Evolutionary conservation across 2,888 invertebrate species (phyloP).

Genomic region (Drosophila affinis): DNA sequence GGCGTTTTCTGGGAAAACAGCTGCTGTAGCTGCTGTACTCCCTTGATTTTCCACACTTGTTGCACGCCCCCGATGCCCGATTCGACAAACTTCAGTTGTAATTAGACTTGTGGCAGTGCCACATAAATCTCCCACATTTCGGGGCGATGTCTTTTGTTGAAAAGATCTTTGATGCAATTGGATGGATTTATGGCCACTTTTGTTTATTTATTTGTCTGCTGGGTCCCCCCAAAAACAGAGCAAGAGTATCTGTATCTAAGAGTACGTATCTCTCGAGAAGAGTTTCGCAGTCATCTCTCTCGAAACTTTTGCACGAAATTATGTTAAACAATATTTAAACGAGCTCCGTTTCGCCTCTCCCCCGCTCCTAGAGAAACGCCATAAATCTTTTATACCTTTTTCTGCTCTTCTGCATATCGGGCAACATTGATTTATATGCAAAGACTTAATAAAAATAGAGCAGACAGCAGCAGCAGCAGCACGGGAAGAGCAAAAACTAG

Average conservation of each 20-base stretch:
- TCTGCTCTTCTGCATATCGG: conserved; percentile 75
- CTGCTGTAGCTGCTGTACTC: conserved; percentile 43
- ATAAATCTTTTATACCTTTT: conserved; percentile 82
- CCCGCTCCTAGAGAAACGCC: conserved; percentile 18
- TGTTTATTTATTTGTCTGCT: conserved; percentile 48
- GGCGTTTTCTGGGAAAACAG: conserved; percentile 67
- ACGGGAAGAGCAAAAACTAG: conserved; percentile 37
- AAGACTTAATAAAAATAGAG: conserved; percentile 77
- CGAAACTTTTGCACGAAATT: conserved; percentile 54
- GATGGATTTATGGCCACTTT: conserved; percentile 66
- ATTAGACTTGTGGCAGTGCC: conserved; percentile 66
- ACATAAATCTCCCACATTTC: conserved; percentile 63
- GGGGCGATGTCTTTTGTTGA: conserved; percentile 52
- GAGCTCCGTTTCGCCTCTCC: neutral
- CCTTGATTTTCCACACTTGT: conserved; percentile 70
- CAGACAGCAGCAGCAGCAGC: conserved; percentile 5
- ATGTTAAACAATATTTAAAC: conserved; percentile 65
- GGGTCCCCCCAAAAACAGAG: neutral
- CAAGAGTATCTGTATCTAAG: neutral
- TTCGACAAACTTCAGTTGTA: conserved; percentile 73
- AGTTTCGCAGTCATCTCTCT: conserved; percentile 41
- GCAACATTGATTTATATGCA: conserved; percentile 81
- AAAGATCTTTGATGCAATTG: conserved; percentile 64
- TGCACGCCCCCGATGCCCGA: conserved; percentile 51
- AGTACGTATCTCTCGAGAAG: conserved; percentile 12